phyloP scores from a whole-genome alignment of 2,888 invertebrate species.

The Ornithoptera priamus region DNA sequence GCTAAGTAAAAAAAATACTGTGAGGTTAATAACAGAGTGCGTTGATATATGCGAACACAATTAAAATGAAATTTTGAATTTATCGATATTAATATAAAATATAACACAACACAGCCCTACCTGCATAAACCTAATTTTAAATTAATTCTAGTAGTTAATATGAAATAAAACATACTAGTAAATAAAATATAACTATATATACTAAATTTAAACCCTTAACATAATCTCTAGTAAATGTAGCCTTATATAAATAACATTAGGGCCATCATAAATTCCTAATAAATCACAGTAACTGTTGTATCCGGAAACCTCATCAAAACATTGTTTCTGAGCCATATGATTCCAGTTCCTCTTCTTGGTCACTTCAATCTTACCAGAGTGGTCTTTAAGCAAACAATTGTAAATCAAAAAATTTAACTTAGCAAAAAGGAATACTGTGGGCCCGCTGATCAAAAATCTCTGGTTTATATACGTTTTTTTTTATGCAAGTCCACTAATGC shows the following conservation, averaged over 20 bases:
- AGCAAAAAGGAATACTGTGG: too few relatives aligned
- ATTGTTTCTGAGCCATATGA: neutral
- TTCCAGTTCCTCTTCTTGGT: neutral
- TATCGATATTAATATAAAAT: neutral
- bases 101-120: neutral
- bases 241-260: slow-evolving; percentile 33
- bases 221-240: slow-evolving; percentile 25
- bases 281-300: slow-evolving; percentile 34
- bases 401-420: too few relatives aligned
- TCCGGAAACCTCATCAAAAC: slow-evolving; percentile 3
- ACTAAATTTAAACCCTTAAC: slow-evolving; percentile 2
- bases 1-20: slow-evolving; percentile 24
- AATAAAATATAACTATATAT: neutral
- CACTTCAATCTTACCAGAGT: neutral
- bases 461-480: too few relatives aligned
- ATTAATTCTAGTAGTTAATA: neutral
- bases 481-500: too few relatives aligned
- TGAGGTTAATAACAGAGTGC: slow-evolving; percentile 1
- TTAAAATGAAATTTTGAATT: neutral
- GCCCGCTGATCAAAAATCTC: too few relatives aligned
- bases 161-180: neutral
- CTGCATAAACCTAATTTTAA: neutral
- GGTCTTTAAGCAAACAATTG: too few relatives aligned
- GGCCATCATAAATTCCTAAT: slow-evolving; percentile 32
- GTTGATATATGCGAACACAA: neutral